Conservation (phyloP, 2,113 vertebrate species). For the Odontophorus gujanensis region DNA sequence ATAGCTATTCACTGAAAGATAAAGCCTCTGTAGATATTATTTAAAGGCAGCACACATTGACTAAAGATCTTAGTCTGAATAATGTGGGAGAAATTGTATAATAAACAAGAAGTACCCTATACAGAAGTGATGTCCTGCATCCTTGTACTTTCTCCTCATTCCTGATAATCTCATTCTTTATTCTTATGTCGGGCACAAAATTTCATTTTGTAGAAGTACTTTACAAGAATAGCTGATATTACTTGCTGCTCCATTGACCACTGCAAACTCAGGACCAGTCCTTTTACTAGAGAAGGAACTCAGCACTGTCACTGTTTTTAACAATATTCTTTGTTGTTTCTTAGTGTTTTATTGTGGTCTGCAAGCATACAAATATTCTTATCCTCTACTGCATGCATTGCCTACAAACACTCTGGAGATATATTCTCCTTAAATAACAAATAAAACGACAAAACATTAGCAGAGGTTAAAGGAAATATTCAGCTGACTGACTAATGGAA, state of each 20-base stretch:
- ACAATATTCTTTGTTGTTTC: not conserved
- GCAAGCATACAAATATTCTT: not conserved
- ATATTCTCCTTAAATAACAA: slow-evolving; percentile 1
- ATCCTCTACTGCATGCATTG: not conserved
- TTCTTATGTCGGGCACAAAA: not conserved
- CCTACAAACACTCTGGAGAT: not conserved
- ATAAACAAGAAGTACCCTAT: not conserved
- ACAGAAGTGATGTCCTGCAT: not conserved
- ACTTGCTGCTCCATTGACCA: not conserved
- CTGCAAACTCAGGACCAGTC: not conserved
- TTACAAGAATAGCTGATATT: not conserved
- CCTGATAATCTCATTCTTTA: not conserved
- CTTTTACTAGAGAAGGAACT: not conserved
- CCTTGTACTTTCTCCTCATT: not conserved
- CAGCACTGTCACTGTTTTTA: not conserved
- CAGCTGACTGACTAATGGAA: slow-evolving; percentile 36
- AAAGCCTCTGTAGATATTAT: not conserved
- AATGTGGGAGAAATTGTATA: not conserved
- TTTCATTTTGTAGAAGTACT: not conserved
- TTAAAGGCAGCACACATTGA: not conserved
- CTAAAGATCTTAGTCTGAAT: not conserved
- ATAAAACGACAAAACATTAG: not conserved
- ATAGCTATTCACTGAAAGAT: not conserved
- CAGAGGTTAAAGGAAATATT: slow-evolving; percentile 43
- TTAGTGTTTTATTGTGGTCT: not conserved